Base-by-base conservation (phyloP, 1,140 invertebrate species). In the Ylistrum balloti region DNA sequence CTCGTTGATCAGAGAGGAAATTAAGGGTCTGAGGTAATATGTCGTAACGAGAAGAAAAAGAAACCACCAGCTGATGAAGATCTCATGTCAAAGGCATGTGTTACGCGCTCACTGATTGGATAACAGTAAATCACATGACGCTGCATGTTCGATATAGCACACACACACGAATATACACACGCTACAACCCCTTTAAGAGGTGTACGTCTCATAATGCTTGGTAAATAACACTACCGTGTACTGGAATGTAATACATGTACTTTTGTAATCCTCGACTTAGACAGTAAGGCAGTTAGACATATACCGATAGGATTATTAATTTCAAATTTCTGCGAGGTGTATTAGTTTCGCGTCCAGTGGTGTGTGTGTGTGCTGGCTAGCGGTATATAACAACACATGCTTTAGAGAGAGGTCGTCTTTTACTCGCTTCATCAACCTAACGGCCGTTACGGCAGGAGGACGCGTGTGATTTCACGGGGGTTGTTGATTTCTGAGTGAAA, bases 111-210 rank as follows among this genome's bases (percentile, higher is more conserved):
- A 17, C 56, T 74, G 56, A 74, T 74, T 74, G 56, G 56, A 74
- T 74, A 74, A 74, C 56, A n/a, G 56, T 28, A 74, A 74, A n/a
- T 17, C 56, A 74, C 56, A 74, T 74, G 56, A 74, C 56, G 56
- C 56, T 74, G 56, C 56, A 74, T 74, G 56, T 74, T 74, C 56
- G 22, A 74, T 74, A 74, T 74, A 74, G 56, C 56, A 74, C 56
- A 74, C 11, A n/a, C 56, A 74, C n/a, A 28, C 22, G 56, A 74
- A 74, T 74, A 74, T n/a, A 74, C 56, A 74, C 56, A 74, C 56
- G 22, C 56, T 74, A 74, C 22, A 74, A 28, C 3, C 56, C 7
- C 7, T n/a, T 5, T 2, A 3, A 17, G 56, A 74, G 56, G 15
- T 74, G 45, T 5, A 48, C 45, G 45, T n/a, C 45, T 17, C 45